These are phyloP conservation scores for Euura lappo DNA, from an alignment of 1,140 invertebrate species.

Conservation along the genomic window DNA sequence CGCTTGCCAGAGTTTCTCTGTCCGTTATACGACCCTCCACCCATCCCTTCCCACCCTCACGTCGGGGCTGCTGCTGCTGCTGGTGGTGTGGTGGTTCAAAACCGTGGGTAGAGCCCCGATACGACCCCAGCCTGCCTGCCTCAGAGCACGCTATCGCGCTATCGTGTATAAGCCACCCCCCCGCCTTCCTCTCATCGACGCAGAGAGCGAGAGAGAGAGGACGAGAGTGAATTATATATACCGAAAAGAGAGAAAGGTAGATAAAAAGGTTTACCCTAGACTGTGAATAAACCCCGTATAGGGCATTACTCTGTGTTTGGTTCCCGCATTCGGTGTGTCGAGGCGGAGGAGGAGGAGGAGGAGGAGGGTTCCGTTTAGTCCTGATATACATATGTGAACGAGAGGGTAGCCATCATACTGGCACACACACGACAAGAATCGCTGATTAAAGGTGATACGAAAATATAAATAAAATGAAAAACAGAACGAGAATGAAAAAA, in stretches of 20 bases:
- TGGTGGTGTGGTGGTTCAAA: too few relatives aligned
- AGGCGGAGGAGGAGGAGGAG: neutral
- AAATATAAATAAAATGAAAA: neutral
- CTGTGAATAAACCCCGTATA: neutral
- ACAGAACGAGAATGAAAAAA: neutral
- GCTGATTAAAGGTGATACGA: neutral
- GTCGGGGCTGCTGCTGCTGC: too few relatives aligned
- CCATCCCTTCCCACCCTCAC: too few relatives aligned
- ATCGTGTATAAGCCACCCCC: too few relatives aligned
- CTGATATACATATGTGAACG: too few relatives aligned
- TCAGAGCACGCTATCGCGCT: too few relatives aligned
- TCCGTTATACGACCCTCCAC: too few relatives aligned
- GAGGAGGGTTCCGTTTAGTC: too few relatives aligned
- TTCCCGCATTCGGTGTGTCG: neutral
- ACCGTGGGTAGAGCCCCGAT: too few relatives aligned
- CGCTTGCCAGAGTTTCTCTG: too few relatives aligned
- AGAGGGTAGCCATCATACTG: too few relatives aligned
- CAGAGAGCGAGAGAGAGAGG: neutral
- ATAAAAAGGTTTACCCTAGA: too few relatives aligned
- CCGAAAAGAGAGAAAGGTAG: neutral
- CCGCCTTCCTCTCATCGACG: neutral
- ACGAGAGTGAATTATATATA: neutral
- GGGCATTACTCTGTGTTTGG: conserved; percentile 3
- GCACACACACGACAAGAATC: neutral
- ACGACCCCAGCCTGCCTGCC: neutral